phyloP scores from a whole-genome alignment of 2,797 vertebrate genomes.

The Enteromius thamalakanensis region DNA sequence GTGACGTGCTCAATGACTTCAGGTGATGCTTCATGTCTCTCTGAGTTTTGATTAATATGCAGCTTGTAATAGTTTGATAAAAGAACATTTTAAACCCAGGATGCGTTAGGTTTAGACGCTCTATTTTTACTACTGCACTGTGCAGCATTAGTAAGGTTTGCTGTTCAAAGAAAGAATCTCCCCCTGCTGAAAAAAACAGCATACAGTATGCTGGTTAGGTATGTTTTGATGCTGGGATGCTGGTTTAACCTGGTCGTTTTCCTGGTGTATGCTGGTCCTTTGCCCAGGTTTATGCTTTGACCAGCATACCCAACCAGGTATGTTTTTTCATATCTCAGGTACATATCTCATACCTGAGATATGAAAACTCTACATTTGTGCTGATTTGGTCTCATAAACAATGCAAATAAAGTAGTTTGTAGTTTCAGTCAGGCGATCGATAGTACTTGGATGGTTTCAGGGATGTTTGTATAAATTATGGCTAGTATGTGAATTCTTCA shows the following conservation, averaged over 20 bases:
- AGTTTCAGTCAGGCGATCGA: not conserved
- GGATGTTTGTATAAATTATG: not conserved
- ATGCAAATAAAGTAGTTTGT: not conserved
- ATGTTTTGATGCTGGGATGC: no score
- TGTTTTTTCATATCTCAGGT: no score
- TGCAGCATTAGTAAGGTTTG: not conserved
- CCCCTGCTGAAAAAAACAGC: no score
- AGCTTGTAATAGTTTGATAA: slow-evolving; percentile 8
- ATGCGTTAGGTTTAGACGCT: slow-evolving; percentile 7
- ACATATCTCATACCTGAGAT: not conserved
- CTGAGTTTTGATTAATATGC: not conserved
- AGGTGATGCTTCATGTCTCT: not conserved
- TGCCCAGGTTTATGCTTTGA: no score
- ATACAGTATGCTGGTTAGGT: no score
- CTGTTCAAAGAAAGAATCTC: slow-evolving; percentile 2
- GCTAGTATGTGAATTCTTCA: not conserved
- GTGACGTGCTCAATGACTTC: slow-evolving; percentile 13
- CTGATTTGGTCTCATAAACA: not conserved
- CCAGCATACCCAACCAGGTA: no score
- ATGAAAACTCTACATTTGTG: not conserved
- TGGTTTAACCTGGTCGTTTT: no score
- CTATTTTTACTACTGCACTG: not conserved
- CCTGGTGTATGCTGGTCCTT: no score
- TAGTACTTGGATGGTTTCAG: not conserved
- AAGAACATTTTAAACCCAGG: slow-evolving; percentile 20